phyloP scores from a whole-genome alignment of 2,888 invertebrate species.

The Archips crataeganus region DNA sequence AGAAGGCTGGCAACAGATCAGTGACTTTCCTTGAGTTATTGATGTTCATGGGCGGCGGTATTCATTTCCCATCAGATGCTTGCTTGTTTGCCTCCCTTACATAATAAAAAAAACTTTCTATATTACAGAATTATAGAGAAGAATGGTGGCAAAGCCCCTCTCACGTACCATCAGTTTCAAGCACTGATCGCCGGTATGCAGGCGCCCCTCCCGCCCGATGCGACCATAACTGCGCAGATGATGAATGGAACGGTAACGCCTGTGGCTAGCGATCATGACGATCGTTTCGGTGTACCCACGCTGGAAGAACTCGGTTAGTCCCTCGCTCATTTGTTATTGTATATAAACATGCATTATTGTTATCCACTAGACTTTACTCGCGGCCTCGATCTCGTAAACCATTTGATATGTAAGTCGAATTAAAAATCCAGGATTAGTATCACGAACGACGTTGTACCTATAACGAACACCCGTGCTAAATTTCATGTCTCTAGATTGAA shows the following conservation, averaged over 20 bases:
- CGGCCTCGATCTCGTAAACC: too few species aligned
- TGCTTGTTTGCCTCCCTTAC: too few species aligned
- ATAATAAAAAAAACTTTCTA: background rate
- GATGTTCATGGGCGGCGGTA: too few species aligned
- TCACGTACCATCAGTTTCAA: conserved; percentile 95
- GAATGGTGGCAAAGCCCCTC: conserved; percentile 92
- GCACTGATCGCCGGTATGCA: conserved; percentile 91
- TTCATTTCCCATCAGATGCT: too few species aligned
- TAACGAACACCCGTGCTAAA: too few species aligned
- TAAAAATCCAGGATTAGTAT: too few species aligned
- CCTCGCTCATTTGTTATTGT: background rate
- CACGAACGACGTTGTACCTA: too few species aligned
- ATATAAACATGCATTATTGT: too few species aligned
- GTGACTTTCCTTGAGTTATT: too few species aligned
- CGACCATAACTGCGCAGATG: conserved; percentile 81
- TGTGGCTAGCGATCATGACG: conserved; percentile 91
- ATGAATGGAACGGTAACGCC: conserved; percentile 89
- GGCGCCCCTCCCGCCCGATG: conserved; percentile 88
- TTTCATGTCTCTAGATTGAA: background rate
- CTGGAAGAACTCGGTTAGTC: conserved; percentile 92
- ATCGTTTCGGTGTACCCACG: conserved; percentile 93
- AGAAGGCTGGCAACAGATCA: too few species aligned
- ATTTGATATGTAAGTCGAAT: too few species aligned
- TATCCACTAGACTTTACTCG: too few species aligned
- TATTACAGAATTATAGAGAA: conserved; percentile 90